Evolutionary conservation across 35 echinoderm and acorn worm species (phyloP).

Genomic region (Amphiura filiformis): DNA sequence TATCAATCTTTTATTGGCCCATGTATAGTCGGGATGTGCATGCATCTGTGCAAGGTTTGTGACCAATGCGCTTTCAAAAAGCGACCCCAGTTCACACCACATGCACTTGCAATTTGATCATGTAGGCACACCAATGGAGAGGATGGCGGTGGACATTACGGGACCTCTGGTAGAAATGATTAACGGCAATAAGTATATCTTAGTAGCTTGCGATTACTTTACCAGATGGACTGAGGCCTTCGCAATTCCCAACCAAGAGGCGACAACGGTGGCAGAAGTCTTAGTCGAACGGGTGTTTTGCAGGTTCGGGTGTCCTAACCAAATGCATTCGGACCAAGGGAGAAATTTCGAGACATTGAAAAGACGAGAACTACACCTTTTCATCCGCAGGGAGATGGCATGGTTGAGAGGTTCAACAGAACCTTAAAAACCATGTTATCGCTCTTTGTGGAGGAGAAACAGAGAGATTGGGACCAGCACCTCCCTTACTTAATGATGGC

Average conservation of each 20-base stretch:
- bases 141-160: slow-evolving; percentile 46
- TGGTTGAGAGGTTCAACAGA: slow-evolving; percentile 55
- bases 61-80: slow-evolving; percentile 24
- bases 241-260: slow-evolving; percentile 32
- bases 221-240: slow-evolving; percentile 54
- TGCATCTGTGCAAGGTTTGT: too few relatives aligned
- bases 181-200: neutral
- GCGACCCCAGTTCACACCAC: neutral
- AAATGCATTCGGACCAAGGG: slow-evolving; percentile 56
- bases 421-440: slow-evolving; percentile 26
- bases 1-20: neutral
- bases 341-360: slow-evolving; percentile 52
- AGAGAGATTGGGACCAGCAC: slow-evolving; percentile 35
- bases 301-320: slow-evolving; percentile 26
- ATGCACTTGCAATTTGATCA: neutral
- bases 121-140: slow-evolving; percentile 50
- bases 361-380: slow-evolving; percentile 59
- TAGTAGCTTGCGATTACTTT: slow-evolving; percentile 46
- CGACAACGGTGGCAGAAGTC: slow-evolving; percentile 18
- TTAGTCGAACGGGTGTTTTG: slow-evolving; percentile 21
- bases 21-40: neutral
- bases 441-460: slow-evolving; percentile 34
- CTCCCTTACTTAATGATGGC: slow-evolving; percentile 29
- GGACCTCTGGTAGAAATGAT: slow-evolving; percentile 20
- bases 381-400: slow-evolving; percentile 44